phyloP scores from a whole-genome alignment of 2,797 vertebrate genomes.

The Thaleichthys pacificus region DNA sequence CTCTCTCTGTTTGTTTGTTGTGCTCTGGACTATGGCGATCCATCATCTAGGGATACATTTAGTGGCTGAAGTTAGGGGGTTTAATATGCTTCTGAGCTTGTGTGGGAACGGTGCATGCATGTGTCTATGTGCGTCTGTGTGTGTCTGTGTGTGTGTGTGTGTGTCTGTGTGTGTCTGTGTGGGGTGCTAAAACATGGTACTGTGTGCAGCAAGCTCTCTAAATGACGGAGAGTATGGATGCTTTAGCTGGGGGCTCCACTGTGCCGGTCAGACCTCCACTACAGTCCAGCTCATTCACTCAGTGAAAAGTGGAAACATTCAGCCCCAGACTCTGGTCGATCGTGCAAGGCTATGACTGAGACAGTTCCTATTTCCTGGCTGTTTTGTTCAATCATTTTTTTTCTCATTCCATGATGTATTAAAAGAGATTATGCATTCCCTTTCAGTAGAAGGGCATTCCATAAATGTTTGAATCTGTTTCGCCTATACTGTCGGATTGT shows the following conservation, averaged over 20 bases:
- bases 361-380: conserved; percentile 25
- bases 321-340: neutral
- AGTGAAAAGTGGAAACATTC: conserved; percentile 47
- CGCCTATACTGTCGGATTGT: conserved; percentile 52
- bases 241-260: neutral
- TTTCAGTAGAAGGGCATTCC: conserved; percentile 45
- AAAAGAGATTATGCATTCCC: conserved; percentile 44
- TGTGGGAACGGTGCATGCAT: neutral
- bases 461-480: conserved; percentile 44
- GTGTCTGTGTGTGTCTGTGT: conserved; percentile 13
- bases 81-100: conserved; percentile 16
- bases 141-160: conserved; percentile 22
- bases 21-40: conserved; percentile 65
- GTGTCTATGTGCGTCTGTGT: conserved; percentile 8
- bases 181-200: neutral
- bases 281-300: conserved; percentile 46
- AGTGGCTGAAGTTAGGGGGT: conserved; percentile 58
- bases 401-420: conserved; percentile 44
- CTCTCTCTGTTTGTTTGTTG: conserved; percentile 68
- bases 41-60: conserved; percentile 67
- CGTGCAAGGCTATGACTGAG: conserved; percentile 13
- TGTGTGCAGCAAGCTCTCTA: conserved; percentile 30
- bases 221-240: conserved; percentile 44
- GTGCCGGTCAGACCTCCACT: conserved; percentile 49
- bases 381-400: no score